Evolutionary conservation across 2,888 invertebrate species (phyloP), one percentile per base, ranked within the genome.

Genomic region (Conops quadrifasciatus): DNA sequence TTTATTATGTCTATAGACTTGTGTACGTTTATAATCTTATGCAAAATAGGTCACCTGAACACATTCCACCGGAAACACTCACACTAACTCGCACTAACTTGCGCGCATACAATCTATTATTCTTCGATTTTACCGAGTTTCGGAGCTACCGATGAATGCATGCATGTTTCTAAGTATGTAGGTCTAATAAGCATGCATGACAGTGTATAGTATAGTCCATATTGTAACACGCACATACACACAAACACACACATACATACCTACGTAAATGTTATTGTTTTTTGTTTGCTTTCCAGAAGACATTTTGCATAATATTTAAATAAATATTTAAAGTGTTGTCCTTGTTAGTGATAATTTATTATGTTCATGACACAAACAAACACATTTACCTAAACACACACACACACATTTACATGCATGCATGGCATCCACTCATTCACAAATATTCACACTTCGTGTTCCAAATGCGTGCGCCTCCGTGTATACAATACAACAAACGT

Each of bases 321-420:
- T 76, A 76, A 76, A 76, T 75, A 75, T 75, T 76, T 75, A 73
- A 75, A 76, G 76, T 75, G 76, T 75, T 76, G 76, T 75, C 76
- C 76, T 75, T 75, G 74, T 73, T 75, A 74, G 76, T 75, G 76
- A 76, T 74, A 76, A 76, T 75, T 76, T 76, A 76, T 76, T 71
- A 76, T 76, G 76, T 72, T 75, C 75, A 75, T 75, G 75, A 71
- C 47, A 63, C 28, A n/a, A 30, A 70, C 63, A 43, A 60, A 60
- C 9, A 30, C 68, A 49, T 28, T 47, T 30, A 56, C 36, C 36
- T 28, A 67, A 19, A 53, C 66, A 66, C 19, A 51, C 64, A 64
- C 64, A 24, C 49, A 64, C 49, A n/a, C 36, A 26, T 16, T 21
- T 19, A 51, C 19, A 19, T n/a, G 49, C 51, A 36, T 36, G 36